A percentile compares a stretch with the other conserved stretches of the same genome.
Evolutionary conservation across 1,140 invertebrate species (phyloP).

Genomic region (roundworm (Caenorhabditis elegans)): WBcel235 BX284603.4:7020001-7020500

Average conservation of each 20-base stretch:
- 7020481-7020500: slow-evolving; percentile 29
- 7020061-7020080: slow-evolving; percentile 29
- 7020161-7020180: slow-evolving; percentile 20
- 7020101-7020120: slow-evolving; percentile 37
- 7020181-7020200: slow-evolving; percentile 38
- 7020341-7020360: slow-evolving; percentile 34
- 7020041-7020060: slow-evolving; percentile 23
- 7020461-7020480: slow-evolving; percentile 25
- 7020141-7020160: no score
- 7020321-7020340: slow-evolving; percentile 3
- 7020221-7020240: slow-evolving; percentile 31
- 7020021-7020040: slow-evolving; percentile 15
- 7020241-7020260: slow-evolving; percentile 31
- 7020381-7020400: background rate
- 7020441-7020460: slow-evolving; percentile 31
- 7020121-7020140: no score
- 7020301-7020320: slow-evolving; percentile 38
- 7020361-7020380: slow-evolving; percentile 20
- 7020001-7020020: slow-evolving; percentile 6
- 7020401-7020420: background rate
- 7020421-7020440: slow-evolving; percentile 26
- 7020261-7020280: slow-evolving; percentile 37
- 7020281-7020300: slow-evolving; percentile 32
- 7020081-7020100: slow-evolving; percentile 32
- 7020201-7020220: slow-evolving; percentile 32